phyloP scores from a whole-genome alignment of 2,888 invertebrate species.

The Aphodius sticticus region DNA sequence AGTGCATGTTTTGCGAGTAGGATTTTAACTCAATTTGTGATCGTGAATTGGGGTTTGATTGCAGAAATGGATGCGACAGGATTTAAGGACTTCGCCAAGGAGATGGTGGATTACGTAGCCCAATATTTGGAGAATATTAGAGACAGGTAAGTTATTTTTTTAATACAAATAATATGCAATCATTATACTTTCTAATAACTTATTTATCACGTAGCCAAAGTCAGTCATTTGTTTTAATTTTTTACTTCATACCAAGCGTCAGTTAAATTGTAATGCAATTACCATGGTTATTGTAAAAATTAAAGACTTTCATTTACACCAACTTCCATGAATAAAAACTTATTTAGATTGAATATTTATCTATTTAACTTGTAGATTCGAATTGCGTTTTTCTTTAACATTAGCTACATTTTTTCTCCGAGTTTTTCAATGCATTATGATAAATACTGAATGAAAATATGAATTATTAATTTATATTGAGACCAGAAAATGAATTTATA shows the following conservation, averaged over 20 bases:
- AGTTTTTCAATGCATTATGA: not conserved
- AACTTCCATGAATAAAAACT: too few relatives aligned
- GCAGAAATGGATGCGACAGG: constrained; percentile 79
- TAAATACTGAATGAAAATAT: not conserved
- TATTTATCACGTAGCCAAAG: not conserved
- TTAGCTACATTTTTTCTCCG: not conserved
- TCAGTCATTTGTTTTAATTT: too few relatives aligned
- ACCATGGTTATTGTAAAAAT: too few relatives aligned
- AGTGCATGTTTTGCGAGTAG: not conserved
- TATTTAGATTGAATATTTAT: too few relatives aligned
- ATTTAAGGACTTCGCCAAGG: constrained; percentile 88
- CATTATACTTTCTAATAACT: not conserved
- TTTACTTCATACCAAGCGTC: too few relatives aligned
- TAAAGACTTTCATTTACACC: too few relatives aligned
- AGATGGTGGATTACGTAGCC: constrained; percentile 94
- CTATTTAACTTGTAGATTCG: too few relatives aligned
- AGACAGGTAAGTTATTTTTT: constrained; percentile 72
- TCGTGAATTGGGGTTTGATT: constrained; percentile 38
- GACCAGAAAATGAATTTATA: too few relatives aligned
- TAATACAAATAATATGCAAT: not conserved
- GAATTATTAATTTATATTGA: not conserved
- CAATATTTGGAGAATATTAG: constrained; percentile 94
- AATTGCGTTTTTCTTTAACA: too few relatives aligned
- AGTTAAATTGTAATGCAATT: too few relatives aligned
- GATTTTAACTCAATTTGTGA: constrained; percentile 28